Evolutionary conservation across 2,888 invertebrate species (phyloP).

Genomic region (Thelaira solivaga): DNA sequence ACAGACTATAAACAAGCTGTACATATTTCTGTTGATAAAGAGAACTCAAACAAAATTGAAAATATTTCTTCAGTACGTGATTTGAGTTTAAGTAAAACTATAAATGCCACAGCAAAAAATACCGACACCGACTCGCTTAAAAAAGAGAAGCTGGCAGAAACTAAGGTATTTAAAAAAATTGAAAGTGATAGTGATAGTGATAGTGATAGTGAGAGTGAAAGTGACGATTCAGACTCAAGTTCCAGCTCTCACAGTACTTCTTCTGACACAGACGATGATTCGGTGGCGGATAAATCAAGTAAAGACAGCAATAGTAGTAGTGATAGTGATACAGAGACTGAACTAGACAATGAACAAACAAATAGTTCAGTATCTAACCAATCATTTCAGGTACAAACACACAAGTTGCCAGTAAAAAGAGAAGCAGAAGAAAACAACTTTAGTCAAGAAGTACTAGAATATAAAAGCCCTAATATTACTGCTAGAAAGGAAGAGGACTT

Average conservation of each 20-base stretch:
- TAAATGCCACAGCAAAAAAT: too few relatives aligned
- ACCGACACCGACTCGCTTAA: too few relatives aligned
- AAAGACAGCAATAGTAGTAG: not conserved
- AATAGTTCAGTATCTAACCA: not conserved
- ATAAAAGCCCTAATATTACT: too few relatives aligned
- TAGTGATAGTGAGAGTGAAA: slow-evolving; percentile 37
- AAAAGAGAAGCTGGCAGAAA: not conserved
- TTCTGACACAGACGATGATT: slow-evolving; percentile 34
- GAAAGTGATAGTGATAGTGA: too few relatives aligned
- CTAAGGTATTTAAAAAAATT: too few relatives aligned
- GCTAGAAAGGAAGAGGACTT: too few relatives aligned
- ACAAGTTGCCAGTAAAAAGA: not conserved
- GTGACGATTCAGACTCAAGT: slow-evolving; percentile 57
- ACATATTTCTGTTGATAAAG: not conserved
- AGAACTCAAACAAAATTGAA: not conserved
- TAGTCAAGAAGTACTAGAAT: not conserved
- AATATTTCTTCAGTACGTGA: not conserved
- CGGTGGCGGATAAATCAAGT: not conserved
- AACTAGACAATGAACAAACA: not conserved
- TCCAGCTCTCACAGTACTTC: slow-evolving; percentile 61
- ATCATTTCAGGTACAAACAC: not conserved
- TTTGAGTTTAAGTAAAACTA: too few relatives aligned
- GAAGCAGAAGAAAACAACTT: not conserved
- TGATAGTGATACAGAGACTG: slow-evolving; percentile 3
- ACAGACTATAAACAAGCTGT: too few relatives aligned